Percentiles rank a stretch among this genome's conserved stretches.
Conservation (phyloP, 2,888 invertebrate species). For the Pomacea canaliculata region DNA sequence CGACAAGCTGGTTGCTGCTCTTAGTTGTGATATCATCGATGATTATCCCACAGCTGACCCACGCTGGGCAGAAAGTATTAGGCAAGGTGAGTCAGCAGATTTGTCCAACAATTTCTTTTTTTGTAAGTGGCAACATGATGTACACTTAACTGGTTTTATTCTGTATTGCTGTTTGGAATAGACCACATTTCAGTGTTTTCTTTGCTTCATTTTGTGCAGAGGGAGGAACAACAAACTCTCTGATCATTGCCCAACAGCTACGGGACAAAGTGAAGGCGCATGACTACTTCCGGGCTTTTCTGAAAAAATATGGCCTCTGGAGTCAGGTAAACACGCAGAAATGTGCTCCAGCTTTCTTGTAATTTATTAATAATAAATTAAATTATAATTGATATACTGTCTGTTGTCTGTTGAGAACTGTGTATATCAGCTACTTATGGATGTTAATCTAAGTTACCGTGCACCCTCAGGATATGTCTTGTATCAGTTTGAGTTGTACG, state of each 20-base stretch:
- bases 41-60: conserved; percentile 92
- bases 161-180: background rate
- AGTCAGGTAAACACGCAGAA: conserved; percentile 55
- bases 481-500: too few species aligned
- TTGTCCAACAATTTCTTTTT: background rate
- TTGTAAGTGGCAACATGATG: background rate
- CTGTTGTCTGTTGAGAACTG: background rate
- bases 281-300: conserved; percentile 81
- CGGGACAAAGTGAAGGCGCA: conserved; percentile 88
- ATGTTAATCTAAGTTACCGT: too few species aligned
- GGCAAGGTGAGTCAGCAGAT: conserved; percentile 48
- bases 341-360: background rate
- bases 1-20: conserved; percentile 76
- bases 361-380: background rate
- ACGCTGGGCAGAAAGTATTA: conserved; percentile 75
- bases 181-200: background rate
- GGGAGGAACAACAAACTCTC: conserved; percentile 80
- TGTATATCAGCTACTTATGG: background rate
- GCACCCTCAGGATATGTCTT: too few species aligned
- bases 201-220: conserved; percentile 6
- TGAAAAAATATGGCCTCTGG: conserved; percentile 68
- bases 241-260: conserved; percentile 87
- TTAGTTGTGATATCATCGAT: conserved; percentile 85
- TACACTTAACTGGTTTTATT: background rate
- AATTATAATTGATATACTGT: background rate